A percentile compares a stretch with the other conserved stretches of the same genome.
Conservation (phyloP, 2,888 invertebrate genomes). For the Conus canariensis region DNA sequence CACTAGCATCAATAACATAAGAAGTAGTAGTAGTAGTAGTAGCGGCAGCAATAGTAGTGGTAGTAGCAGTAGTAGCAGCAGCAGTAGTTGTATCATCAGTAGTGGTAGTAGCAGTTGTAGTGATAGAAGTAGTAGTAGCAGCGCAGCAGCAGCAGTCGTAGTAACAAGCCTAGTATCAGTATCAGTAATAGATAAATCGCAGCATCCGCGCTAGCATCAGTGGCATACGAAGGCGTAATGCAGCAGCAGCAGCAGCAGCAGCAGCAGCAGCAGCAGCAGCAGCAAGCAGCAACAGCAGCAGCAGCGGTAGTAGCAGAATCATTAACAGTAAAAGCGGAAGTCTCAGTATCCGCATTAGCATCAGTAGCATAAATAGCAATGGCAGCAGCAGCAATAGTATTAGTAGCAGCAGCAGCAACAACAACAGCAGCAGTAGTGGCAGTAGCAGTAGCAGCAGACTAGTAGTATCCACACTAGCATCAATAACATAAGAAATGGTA, state of each 20-base stretch:
- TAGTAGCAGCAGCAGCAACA: neutral
- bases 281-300: neutral
- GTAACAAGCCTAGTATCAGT: neutral
- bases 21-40: neutral
- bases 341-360: neutral
- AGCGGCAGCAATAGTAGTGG: neutral
- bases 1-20: neutral
- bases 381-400: neutral
- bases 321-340: too few relatives aligned
- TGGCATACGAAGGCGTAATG: neutral
- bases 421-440: neutral
- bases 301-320: too few relatives aligned
- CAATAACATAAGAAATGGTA: neutral
- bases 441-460: neutral
- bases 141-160: neutral
- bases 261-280: too few relatives aligned
- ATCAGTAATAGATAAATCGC: too few relatives aligned
- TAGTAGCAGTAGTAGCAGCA: neutral
- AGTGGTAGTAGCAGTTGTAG: neutral
- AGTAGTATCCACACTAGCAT: too few relatives aligned
- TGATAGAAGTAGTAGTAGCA: neutral
- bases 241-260: neutral
- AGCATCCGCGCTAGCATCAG: too few relatives aligned
- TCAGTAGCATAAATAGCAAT: neutral
- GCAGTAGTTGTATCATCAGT: neutral